Evolutionary conservation across 1,140 invertebrate species (phyloP).

Genomic region (Ladona fulva): DNA sequence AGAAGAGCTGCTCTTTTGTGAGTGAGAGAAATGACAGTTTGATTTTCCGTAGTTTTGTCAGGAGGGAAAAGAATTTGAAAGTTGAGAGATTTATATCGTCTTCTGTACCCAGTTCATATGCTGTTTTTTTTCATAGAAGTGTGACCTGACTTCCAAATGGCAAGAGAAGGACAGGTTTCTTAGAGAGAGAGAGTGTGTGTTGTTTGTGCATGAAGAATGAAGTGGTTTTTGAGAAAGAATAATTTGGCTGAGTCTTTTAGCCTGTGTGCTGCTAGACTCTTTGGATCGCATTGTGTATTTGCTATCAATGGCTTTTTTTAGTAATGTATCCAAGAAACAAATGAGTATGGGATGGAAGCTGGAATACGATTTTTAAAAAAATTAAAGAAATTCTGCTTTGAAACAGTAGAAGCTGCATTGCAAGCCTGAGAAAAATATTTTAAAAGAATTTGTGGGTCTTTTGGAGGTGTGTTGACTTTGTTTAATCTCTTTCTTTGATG

Average conservation of each 20-base stretch:
- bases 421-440: neutral
- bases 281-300: neutral
- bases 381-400: neutral
- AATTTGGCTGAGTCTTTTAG: neutral
- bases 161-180: neutral
- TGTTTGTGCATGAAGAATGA: conserved; percentile 1
- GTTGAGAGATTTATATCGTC: neutral
- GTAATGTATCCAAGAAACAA: neutral
- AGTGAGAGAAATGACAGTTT: neutral
- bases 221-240: neutral
- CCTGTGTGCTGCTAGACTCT: neutral
- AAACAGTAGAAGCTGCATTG: neutral
- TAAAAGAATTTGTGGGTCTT: neutral
- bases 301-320: neutral
- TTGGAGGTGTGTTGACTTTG: neutral
- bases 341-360: neutral
- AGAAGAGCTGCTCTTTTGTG: neutral
- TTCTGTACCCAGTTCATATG: neutral
- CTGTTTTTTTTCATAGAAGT: neutral
- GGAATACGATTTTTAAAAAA: neutral
- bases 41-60: neutral
- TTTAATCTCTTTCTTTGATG: conserved; percentile 10
- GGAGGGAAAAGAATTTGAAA: neutral
- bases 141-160: neutral
- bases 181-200: neutral